Evolutionary conservation across 2,797 vertebrate species (phyloP).

Genomic region (Sphaeramia orbicularis): DNA sequence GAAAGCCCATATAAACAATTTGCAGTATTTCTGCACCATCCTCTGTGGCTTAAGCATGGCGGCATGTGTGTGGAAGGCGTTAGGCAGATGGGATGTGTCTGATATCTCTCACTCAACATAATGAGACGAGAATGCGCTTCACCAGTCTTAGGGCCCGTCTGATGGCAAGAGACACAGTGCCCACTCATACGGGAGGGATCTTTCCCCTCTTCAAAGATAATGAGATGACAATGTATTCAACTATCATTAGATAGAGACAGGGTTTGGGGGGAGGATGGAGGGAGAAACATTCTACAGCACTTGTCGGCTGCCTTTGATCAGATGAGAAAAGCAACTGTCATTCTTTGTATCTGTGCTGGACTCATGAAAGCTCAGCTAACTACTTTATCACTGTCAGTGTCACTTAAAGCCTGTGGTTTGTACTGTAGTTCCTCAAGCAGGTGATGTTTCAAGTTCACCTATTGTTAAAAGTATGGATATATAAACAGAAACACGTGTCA

Average conservation of each 20-base stretch:
- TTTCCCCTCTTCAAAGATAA: conserved; percentile 84
- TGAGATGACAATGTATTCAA: conserved; percentile 86
- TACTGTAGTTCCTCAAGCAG: conserved; percentile 22
- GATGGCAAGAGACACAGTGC: conserved; percentile 80
- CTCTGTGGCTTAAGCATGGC: conserved; percentile 62
- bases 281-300: conserved; percentile 68
- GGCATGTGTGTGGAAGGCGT: conserved; percentile 73
- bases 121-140: conserved; percentile 79
- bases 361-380: conserved; percentile 68
- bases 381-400: conserved; percentile 65
- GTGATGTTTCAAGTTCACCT: conserved; percentile 40
- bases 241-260: conserved; percentile 79
- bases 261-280: conserved; percentile 48
- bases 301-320: conserved; percentile 83
- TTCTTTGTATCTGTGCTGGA: conserved; percentile 68
- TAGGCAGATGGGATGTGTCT: conserved; percentile 82
- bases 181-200: conserved; percentile 78
- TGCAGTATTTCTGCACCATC: conserved; percentile 32
- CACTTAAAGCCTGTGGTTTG: conserved; percentile 48
- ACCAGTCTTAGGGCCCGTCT: conserved; percentile 73
- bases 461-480: conserved; percentile 8
- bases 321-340: conserved; percentile 77
- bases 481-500: conserved; percentile 15
- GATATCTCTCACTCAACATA: conserved; percentile 83
- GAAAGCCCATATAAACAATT: conserved; percentile 35